Evolutionary conservation across 2,797 vertebrate genomes (phyloP), one percentile per base, ranked within the genome.

Genomic region (Linurgus olivaceus): DNA sequence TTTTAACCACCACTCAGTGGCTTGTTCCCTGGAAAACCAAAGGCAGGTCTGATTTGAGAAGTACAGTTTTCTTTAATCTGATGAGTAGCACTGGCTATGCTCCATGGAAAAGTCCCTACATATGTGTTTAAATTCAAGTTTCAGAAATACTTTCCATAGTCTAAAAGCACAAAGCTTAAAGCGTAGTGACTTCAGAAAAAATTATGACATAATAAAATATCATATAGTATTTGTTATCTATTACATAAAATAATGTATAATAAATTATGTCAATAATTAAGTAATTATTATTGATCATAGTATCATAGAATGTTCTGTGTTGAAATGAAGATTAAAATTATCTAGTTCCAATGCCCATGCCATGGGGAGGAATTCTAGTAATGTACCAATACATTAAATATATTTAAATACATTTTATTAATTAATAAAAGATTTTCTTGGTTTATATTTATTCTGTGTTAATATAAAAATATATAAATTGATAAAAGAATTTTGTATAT

Each of bases 391-490:
- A 20, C 25, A 16, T 11, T 12, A 52, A 45, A 59, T 28, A 25
- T 29, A 25, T 29, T 62, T 47, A 20, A 47, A 28, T 11, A 11
- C 18, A 33, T 24, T 16, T 47, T 19, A 33, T 20, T 24, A 48
- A 25, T 40, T 9, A 55, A n/a, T 48, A 1, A 33, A 45, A 14
- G 0, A 2, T 40, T 54, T 33, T 33, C 0, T 17, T 35, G 1
- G 45, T 38, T 33, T 45, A 10, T 47, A 42, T 33, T 21, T 61
- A 9, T 54, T 55, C 19, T 16, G 38, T 47, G 1, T 18, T 31
- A 35, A 52, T 35, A 26, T 23, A 40, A 66, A 44, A 28, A 58
- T 11, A 13, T 1, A 31, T 16, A 15, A 35, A 3, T 50, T 37
- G 7, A n/a, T 48, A 11, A 63, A 62, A 55, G 2, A 35, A 23